Percentiles rank a stretch among this genome's conserved stretches.
Evolutionary conservation across 2,113 vertebrate genomes (phyloP).

Genomic region (Anser brachyrhynchus): DNA sequence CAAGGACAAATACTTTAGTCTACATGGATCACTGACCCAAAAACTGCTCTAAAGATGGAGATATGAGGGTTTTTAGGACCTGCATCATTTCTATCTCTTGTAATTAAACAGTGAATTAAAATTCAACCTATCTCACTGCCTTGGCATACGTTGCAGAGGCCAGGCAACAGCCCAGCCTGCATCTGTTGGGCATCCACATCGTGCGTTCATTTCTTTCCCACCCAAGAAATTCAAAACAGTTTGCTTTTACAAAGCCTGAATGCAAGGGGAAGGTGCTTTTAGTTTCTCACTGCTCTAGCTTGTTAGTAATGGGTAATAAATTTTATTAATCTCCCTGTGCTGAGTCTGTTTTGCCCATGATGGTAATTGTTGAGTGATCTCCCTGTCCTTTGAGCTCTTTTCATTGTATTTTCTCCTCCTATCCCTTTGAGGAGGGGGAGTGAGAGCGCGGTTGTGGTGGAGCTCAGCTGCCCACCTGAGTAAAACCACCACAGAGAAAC

Average conservation of each 20-base stretch:
- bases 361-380: no score
- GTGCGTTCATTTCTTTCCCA: not conserved
- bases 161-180: not conserved
- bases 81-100: not conserved
- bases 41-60: not conserved
- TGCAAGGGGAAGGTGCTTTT: not conserved
- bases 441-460: no score
- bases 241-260: not conserved
- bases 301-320: no score
- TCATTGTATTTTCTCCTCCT: no score
- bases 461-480: no score
- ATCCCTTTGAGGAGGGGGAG: no score
- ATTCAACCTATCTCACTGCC: not conserved
- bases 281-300: no score
- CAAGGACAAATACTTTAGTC: not conserved
- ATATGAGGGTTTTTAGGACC: not conserved
- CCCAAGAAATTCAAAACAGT: not conserved
- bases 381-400: no score
- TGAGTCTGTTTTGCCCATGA: no score
- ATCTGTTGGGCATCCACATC: rapidly evolving
- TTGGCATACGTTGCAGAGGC: rapidly evolving
- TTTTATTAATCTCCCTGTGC: no score
- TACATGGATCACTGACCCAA: not conserved
- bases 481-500: not conserved
- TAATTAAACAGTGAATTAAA: not conserved